A percentile compares a stretch with the other conserved stretches of the same genome.
phyloP scores from a whole-genome alignment of 1,140 invertebrate species.

The Drosophila truncata region DNA sequence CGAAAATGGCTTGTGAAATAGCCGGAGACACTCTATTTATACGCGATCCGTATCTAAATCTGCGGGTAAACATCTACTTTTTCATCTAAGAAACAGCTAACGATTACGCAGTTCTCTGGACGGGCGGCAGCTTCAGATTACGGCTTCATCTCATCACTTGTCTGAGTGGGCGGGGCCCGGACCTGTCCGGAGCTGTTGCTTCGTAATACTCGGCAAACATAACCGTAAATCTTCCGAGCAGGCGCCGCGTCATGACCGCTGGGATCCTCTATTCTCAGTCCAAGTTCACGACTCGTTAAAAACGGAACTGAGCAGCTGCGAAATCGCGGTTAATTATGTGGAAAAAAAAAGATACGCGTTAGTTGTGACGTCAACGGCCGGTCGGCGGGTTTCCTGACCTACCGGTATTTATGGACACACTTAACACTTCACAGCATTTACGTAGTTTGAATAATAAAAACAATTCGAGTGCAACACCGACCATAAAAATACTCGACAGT shows the following conservation, averaged over 20 bases:
- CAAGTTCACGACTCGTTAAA: conserved; percentile 18
- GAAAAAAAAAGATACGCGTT: not conserved
- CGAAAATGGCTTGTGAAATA: conserved; percentile 57
- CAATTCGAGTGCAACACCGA: not conserved
- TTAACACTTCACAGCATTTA: conserved; percentile 5
- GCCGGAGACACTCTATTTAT: conserved; percentile 43
- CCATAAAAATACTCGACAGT: not conserved
- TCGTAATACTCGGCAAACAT: conserved; percentile 28
- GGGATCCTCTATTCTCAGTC: not conserved
- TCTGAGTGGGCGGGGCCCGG: conserved; percentile 20
- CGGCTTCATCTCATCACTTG: conserved; percentile 7
- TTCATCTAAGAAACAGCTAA: conserved; percentile 36
- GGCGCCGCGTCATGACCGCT: conserved; percentile 11
- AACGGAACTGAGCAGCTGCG: conserved; percentile 13
- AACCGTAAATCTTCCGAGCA: conserved; percentile 26
- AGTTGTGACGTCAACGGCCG: conserved; percentile 10
- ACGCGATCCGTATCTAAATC: conserved; percentile 65
- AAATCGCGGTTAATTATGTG: conserved; percentile 11
- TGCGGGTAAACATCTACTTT: conserved; percentile 46
- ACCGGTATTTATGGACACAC: conserved; percentile 14
- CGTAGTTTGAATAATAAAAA: conserved; percentile 21
- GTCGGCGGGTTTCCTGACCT: conserved; percentile 45
- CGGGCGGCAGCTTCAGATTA: conserved; percentile 12
- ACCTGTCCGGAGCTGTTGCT: conserved; percentile 20
- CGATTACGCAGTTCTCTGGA: conserved; percentile 27